Evolutionary conservation across 2,113 vertebrate genomes (phyloP).

Genomic region (Scopus umbretta): DNA sequence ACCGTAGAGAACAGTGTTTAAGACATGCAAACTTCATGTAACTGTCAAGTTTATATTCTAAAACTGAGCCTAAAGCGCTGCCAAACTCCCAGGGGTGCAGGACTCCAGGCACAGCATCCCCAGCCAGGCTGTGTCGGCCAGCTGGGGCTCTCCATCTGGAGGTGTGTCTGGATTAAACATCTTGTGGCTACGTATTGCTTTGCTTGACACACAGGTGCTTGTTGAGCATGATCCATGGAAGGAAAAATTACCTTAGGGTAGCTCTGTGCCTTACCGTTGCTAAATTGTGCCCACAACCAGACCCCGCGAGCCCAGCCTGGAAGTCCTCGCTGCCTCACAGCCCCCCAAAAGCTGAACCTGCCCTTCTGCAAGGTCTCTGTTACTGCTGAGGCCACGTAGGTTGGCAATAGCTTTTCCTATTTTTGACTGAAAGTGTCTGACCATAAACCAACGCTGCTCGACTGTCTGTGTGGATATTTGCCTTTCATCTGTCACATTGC

Average conservation of each 20-base stretch:
- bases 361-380: background rate
- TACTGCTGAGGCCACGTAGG: background rate
- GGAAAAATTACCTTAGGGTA: background rate
- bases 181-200: background rate
- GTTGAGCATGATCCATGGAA: background rate
- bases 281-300: accelerated
- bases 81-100: accelerated
- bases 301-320: background rate
- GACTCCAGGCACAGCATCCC: accelerated
- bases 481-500: background rate
- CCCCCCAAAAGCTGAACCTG: background rate
- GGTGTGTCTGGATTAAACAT: accelerated
- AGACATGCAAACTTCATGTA: background rate
- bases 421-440: background rate
- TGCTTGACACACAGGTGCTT: background rate
- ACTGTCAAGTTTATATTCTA: background rate
- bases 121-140: background rate
- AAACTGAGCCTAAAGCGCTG: background rate
- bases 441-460: background rate
- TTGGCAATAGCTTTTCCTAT: background rate
- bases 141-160: background rate
- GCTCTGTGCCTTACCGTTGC: background rate
- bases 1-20: background rate
- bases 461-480: background rate
- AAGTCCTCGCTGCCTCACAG: background rate